These are phyloP conservation scores for Limnephilus marmoratus DNA, from an alignment of 2,888 invertebrate genomes.

Conservation along the genomic window DNA sequence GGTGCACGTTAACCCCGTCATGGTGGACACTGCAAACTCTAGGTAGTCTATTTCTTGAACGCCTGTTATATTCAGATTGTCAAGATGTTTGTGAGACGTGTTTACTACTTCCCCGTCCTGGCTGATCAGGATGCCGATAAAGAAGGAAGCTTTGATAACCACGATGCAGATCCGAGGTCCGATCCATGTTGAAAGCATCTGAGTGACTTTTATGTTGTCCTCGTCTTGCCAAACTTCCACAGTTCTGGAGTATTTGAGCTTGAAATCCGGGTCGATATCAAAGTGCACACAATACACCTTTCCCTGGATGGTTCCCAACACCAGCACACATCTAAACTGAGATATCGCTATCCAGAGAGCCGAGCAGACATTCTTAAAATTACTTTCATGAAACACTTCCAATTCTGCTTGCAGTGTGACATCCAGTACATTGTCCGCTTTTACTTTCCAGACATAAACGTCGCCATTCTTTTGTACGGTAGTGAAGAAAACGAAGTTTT, in stretches of 20 bases:
- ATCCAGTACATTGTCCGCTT: conserved; percentile 12
- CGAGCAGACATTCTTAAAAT: conserved; percentile 18
- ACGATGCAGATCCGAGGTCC: conserved; percentile 26
- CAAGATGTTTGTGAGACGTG: conserved; percentile 38
- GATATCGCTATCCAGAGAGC: conserved; percentile 43
- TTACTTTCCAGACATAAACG: conserved; percentile 57
- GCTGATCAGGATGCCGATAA: conserved; percentile 32
- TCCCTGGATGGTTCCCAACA: conserved; percentile 46
- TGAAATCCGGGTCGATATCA: neutral
- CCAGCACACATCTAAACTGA: neutral
- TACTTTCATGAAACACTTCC: conserved; percentile 9
- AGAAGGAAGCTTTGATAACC: conserved; percentile 48
- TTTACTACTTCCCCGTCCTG: neutral
- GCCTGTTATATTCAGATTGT: conserved; percentile 50
- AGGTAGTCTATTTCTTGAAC: conserved; percentile 26
- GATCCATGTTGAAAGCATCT: conserved; percentile 36
- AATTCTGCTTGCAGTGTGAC: neutral
- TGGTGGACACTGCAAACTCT: conserved; percentile 42
- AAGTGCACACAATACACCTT: conserved; percentile 35
- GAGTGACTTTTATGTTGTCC: conserved; percentile 51
- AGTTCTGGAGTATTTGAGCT: conserved; percentile 38
- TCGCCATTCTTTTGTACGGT: conserved; percentile 53
- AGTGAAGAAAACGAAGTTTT: conserved; percentile 38
- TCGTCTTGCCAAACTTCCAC: conserved; percentile 49
- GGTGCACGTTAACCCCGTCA: conserved; percentile 45